Conservation (phyloP, 1,140 invertebrate species). For the Anoplolepis gracilipes region DNA sequence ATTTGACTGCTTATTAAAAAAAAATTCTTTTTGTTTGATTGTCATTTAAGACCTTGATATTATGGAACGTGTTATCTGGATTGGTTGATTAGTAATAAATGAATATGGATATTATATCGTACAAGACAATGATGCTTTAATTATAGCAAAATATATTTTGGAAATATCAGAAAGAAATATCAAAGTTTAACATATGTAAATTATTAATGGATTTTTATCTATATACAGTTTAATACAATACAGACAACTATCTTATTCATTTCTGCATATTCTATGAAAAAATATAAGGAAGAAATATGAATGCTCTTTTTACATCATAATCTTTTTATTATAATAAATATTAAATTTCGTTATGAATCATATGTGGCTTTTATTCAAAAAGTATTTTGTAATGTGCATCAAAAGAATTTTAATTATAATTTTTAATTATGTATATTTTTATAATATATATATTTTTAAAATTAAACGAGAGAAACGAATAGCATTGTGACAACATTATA, state of each 20-base stretch:
- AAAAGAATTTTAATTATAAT: background rate
- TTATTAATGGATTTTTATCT: no score
- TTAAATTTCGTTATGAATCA: slow-evolving; percentile 24
- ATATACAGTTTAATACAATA: no score
- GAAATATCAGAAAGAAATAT: background rate
- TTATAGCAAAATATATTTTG: background rate
- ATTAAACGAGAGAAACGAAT: background rate
- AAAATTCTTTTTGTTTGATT: background rate
- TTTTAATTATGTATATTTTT: background rate
- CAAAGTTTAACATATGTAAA: background rate
- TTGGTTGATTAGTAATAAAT: background rate
- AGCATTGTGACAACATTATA: background rate
- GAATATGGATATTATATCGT: background rate
- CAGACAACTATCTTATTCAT: no score
- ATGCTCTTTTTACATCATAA: background rate
- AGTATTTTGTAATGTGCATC: background rate
- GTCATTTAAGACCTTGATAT: background rate
- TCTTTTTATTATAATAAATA: background rate
- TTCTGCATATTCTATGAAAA: background rate
- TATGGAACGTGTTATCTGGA: background rate
- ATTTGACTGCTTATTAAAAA: background rate
- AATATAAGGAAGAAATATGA: background rate
- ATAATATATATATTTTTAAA: background rate
- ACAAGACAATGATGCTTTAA: background rate
- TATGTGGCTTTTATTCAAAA: background rate